Evolutionary conservation across 2,797 vertebrate species (phyloP).

Genomic region (Platyrinchus mystaceus): DNA sequence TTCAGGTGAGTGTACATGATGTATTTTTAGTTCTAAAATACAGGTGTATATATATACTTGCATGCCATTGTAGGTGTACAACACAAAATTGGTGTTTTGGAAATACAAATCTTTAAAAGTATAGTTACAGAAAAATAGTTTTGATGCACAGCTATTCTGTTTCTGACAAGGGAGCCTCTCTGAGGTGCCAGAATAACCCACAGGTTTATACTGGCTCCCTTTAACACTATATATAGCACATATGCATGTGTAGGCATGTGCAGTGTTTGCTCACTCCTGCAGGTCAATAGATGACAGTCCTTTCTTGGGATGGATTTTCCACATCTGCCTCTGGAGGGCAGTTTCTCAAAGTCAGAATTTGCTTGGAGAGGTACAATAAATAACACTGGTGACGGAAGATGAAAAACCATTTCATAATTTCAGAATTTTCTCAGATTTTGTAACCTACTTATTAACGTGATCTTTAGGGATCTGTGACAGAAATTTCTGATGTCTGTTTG

Average conservation of each 20-base stretch:
- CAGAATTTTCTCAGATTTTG: background rate
- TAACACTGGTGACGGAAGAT: background rate
- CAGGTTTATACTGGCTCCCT: background rate
- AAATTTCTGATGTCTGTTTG: background rate
- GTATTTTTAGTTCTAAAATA: background rate
- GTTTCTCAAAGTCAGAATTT: background rate
- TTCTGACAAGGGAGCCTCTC: background rate
- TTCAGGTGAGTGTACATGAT: background rate
- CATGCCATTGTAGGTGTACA: background rate
- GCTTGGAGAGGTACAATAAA: background rate
- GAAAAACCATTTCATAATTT: background rate
- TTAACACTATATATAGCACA: background rate
- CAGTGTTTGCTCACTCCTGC: background rate
- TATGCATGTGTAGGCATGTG: rapidly evolving
- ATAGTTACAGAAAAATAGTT: background rate
- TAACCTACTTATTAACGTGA: background rate
- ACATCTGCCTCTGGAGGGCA: background rate
- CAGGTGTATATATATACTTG: background rate
- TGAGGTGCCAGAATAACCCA: background rate
- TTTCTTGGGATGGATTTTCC: background rate
- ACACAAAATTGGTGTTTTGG: background rate
- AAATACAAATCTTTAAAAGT: background rate
- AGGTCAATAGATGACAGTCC: background rate
- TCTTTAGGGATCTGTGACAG: background rate
- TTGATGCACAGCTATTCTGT: background rate